Evolutionary conservation across 2,113 vertebrate genomes (phyloP).

Genomic region (Catharus minimus): DNA sequence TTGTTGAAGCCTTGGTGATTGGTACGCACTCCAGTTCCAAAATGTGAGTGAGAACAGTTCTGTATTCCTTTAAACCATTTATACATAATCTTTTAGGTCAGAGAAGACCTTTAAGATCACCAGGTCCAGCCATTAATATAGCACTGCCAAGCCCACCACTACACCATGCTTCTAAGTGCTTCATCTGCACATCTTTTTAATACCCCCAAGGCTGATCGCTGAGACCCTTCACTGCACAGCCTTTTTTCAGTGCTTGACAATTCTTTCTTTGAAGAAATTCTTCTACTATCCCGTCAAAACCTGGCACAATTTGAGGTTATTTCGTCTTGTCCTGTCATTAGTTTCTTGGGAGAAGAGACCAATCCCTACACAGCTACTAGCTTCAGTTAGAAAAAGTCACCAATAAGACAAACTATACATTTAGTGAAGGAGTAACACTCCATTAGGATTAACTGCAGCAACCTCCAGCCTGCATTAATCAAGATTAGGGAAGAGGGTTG

Average conservation of each 20-base stretch:
- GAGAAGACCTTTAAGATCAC: neutral
- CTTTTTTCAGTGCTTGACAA: neutral
- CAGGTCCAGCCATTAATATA: neutral
- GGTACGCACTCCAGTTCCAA: neutral
- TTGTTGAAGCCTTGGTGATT: neutral
- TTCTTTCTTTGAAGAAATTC: neutral
- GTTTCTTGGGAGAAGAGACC: neutral
- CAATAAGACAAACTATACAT: neutral
- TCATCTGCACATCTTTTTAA: neutral
- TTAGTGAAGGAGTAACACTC: neutral
- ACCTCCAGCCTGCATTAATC: neutral
- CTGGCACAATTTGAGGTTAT: neutral
- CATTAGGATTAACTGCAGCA: neutral
- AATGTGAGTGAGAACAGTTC: neutral
- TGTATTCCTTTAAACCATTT: neutral
- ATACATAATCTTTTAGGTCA: neutral
- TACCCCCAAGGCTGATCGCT: neutral
- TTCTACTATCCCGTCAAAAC: neutral
- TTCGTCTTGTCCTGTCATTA: rapidly evolving
- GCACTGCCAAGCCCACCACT: neutral
- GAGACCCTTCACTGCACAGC: rapidly evolving
- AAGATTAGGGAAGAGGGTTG: neutral
- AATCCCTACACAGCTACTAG: rapidly evolving
- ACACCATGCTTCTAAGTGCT: neutral
- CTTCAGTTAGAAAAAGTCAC: neutral